Evolutionary conservation across 2,797 vertebrate species (phyloP), one percentile per base, ranked within the genome.

Genomic region (Semotilus atromaculatus): DNA sequence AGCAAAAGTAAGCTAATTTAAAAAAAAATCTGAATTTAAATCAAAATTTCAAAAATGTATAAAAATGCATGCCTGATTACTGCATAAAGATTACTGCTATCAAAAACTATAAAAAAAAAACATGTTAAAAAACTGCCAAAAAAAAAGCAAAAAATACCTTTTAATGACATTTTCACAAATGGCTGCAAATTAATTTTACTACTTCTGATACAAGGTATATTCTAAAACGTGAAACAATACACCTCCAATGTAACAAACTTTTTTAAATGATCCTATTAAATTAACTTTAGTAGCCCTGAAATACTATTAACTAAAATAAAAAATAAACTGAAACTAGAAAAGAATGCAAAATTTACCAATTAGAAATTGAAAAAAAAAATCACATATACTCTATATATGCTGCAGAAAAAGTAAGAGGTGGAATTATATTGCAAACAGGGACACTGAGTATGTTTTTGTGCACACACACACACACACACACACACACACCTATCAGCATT

Each of bases 401-500:
- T 36, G 6, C 11, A 23, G 48, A 29, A 36, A 75, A 36, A 75
- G 29, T 14, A 55, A 55, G 10, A 74, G 48, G 48, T 19, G 36
- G 48, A 75, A 75, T 75, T 21, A 6, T 8, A 36, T 55, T 21
- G 7, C 7, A 55, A 53, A 75, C 1, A 36, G 19, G 55, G 48
- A 21, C 60, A 34, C 6, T 34, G 26, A 66, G 26, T 21, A 14
- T 45, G 38, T 73, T 60, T 73, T 62, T 3, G 31, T 1, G 14
- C 29, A 53, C 38, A 43, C 36, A 43, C 36, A 70, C 31, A 67
- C 19, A 34, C 53, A 62, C 60, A 51, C 76, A 78, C 26, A 43
- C 66, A 62, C 81, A 40, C 34, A 70, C 53, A 55, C 66, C 38
- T 55, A 84, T 80, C 74, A 76, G 38, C 5, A 68, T 26, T 60